phyloP scores from a whole-genome alignment of 2,113 vertebrate species.

The Morone saxatilis region DNA sequence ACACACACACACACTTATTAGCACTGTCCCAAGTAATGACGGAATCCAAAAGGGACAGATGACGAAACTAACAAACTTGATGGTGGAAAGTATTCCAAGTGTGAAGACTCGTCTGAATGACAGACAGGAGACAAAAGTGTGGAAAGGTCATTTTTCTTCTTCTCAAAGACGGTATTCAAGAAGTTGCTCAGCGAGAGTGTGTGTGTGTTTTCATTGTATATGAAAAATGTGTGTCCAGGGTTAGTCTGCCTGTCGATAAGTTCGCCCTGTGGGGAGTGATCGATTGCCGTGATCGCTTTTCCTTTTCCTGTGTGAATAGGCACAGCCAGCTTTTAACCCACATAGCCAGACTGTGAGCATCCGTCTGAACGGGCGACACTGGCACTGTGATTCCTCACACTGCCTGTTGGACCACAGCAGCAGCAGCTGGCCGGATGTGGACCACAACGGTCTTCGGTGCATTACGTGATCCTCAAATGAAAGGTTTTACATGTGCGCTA shows the following conservation, averaged over 20 bases:
- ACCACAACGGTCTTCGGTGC: not conserved
- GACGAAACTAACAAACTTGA: conserved; percentile 6
- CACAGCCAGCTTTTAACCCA: conserved; percentile 56
- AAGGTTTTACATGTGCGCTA: not conserved
- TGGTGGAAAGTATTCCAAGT: conserved; percentile 21
- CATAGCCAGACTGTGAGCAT: conserved; percentile 20
- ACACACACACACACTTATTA: conserved; percentile 38
- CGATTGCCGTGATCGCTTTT: conserved; percentile 27
- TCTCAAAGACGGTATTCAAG: not conserved
- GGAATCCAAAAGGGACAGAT: conserved; percentile 10
- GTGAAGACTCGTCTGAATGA: conserved; percentile 3
- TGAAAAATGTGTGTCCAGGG: not conserved
- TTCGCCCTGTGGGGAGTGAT: conserved; percentile 44
- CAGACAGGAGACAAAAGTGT: not conserved
- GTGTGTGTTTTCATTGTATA: not conserved
- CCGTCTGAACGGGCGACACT: conserved; percentile 5
- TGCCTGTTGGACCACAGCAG: not conserved
- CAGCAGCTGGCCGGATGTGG: not conserved
- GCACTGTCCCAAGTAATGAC: conserved; percentile 27
- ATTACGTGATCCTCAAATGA: not conserved
- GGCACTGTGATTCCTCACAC: conserved; percentile 22
- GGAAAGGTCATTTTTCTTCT: not conserved
- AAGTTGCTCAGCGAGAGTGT: not conserved
- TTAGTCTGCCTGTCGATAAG: conserved; percentile 19
- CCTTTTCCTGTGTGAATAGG: conserved; percentile 25